Evolutionary conservation across 2,888 invertebrate genomes (phyloP).

Genomic region (Hydropsyche betteni): DNA sequence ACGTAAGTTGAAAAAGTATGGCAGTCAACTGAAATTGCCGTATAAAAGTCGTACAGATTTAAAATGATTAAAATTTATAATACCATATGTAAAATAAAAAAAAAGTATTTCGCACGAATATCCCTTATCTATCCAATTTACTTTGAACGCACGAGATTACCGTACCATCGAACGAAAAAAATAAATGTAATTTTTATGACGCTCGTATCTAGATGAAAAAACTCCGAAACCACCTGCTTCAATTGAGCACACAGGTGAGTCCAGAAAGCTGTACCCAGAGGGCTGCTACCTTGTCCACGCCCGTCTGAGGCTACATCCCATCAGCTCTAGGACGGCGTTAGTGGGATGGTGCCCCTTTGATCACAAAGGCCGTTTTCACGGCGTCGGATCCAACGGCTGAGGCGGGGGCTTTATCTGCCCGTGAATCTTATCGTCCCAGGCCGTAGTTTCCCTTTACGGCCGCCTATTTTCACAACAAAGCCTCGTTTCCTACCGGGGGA

Average conservation of each 20-base stretch:
- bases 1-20: too few species aligned
- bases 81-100: too few species aligned
- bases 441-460: slow-evolving; percentile 41
- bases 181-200: too few species aligned
- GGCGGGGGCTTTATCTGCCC: slow-evolving; percentile 23
- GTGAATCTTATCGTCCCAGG: slow-evolving; percentile 36
- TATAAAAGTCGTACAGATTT: too few species aligned
- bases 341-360: background rate
- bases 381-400: background rate
- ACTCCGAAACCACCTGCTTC: background rate
- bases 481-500: slow-evolving; percentile 36
- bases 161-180: too few species aligned
- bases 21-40: too few species aligned
- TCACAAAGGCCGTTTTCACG: slow-evolving; percentile 28
- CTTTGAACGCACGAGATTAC: too few species aligned
- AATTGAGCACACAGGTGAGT: background rate
- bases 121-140: too few species aligned
- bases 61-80: too few species aligned
- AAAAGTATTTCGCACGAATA: too few species aligned
- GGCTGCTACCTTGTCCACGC: background rate
- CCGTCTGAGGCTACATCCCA: background rate
- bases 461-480: slow-evolving; percentile 41
- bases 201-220: too few species aligned
- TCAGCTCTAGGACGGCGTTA: too few species aligned
- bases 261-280: background rate